Base-by-base conservation (phyloP, 2,113 vertebrate species). In the Rafetus swinhoei region DNA sequence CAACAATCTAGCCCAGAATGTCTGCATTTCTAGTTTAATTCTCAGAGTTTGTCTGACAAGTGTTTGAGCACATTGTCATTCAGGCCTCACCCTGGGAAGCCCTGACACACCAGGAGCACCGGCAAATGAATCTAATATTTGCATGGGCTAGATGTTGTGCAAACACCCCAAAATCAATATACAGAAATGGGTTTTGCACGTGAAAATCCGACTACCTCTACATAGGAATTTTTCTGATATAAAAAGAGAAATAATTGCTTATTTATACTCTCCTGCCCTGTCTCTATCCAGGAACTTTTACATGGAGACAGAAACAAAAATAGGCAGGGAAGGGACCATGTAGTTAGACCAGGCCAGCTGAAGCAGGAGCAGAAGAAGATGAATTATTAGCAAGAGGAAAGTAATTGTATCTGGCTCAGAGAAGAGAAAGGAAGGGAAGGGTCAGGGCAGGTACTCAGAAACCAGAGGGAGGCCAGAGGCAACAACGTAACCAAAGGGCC, bases 371-470 rank as follows among this genome's bases (percentile, higher is more conserved):
- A n/a, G 8, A 35, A n/a, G 14, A 69, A n/a, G 7, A 69, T 15
- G 62, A 72, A 4, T 72, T 62, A 8, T 72, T 62, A 82, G 80
- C 83, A 89, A 90, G 81, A 86, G 72, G 18, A 87, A 93, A 96
- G 92, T 77, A 93, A 92, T 91, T 87, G 84, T 27, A 54, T 77
- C n/a, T 85, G 14, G 59, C 59, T 62, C 59, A 62, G 25, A 60
- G 59, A 45, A 29, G 25, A 11, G 59, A 60, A 60, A 60, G 59
- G 32, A 56, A 81, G 54, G 32, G 29, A 55, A 81, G 11, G 19
- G 16, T 54, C 19, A 84, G 32, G 88, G 90, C 45, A 92, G 87
- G 90, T 53, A 25, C 24, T 84, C 55, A 72, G 62, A 79, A 25
- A 52, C 65, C 87, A 88, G 65, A 94, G 27, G 55, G 94, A 86